A percentile compares a stretch with the other conserved stretches of the same genome.
phyloP scores from a whole-genome alignment of 1,140 invertebrate species.

The Drosophila micromelanica region DNA sequence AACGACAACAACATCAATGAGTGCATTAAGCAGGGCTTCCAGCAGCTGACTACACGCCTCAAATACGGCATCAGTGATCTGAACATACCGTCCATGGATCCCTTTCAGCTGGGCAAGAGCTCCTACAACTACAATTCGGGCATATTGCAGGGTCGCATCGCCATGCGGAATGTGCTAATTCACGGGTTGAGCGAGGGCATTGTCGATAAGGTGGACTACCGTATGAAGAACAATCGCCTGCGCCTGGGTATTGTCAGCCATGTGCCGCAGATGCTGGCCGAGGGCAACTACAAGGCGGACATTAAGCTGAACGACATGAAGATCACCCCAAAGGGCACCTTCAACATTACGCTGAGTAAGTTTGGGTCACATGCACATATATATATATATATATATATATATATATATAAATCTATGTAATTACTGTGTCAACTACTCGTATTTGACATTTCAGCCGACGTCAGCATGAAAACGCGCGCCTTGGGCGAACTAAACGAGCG shows the following conservation, averaged over 20 bases:
- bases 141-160: slow-evolving; percentile 67
- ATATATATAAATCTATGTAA: background rate
- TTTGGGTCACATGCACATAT: background rate
- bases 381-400: background rate
- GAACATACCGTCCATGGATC: slow-evolving; percentile 80
- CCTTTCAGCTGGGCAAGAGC: slow-evolving; percentile 65
- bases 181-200: slow-evolving; percentile 66
- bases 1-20: slow-evolving; percentile 73
- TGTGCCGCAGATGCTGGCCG: slow-evolving; percentile 65
- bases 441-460: slow-evolving; percentile 55
- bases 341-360: slow-evolving; percentile 79
- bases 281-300: slow-evolving; percentile 79
- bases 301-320: slow-evolving; percentile 77
- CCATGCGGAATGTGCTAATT: slow-evolving; percentile 64
- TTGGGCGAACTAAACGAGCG: slow-evolving; percentile 73
- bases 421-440: slow-evolving; percentile 1
- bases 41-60: slow-evolving; percentile 68
- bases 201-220: slow-evolving; percentile 69
- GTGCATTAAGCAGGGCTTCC: slow-evolving; percentile 74
- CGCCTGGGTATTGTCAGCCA: slow-evolving; percentile 54
- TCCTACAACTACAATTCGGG: slow-evolving; percentile 64
- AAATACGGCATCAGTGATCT: slow-evolving; percentile 70
- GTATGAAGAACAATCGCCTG: slow-evolving; percentile 61
- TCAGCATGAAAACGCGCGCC: slow-evolving; percentile 60
- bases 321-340: slow-evolving; percentile 80